A percentile compares a stretch with the other conserved stretches of the same genome.
Conservation (phyloP, 2,797 vertebrate species). For the Streptopelia turtur region DNA sequence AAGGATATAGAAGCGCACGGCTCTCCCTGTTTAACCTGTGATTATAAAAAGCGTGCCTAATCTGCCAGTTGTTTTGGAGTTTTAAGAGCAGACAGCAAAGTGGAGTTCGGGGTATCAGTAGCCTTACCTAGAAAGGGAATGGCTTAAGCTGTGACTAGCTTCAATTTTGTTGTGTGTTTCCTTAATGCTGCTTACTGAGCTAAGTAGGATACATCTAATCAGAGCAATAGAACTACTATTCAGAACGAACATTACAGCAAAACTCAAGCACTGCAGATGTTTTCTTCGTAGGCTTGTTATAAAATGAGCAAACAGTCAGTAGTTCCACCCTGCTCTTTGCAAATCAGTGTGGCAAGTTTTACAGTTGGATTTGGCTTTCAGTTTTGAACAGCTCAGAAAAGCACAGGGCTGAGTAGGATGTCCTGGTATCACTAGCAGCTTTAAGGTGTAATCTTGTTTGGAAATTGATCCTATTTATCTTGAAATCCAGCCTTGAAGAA, state of each 20-base stretch:
- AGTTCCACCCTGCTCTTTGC: not conserved
- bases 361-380: not conserved
- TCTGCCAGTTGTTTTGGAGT: not conserved
- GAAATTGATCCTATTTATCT: not conserved
- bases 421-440: conserved; percentile 1
- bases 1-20: not conserved
- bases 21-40: not conserved
- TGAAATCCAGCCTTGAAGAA: not conserved
- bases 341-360: not conserved
- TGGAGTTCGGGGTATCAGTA: not conserved
- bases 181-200: not conserved
- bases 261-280: not conserved
- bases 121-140: not conserved
- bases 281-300: not conserved
- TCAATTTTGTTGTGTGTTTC: not conserved
- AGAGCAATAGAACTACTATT: not conserved
- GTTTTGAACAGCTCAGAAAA: not conserved
- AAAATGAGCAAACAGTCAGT: not conserved
- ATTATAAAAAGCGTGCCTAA: too few relatives aligned
- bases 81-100: not conserved
- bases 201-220: not conserved
- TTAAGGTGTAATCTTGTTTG: conserved; percentile 26
- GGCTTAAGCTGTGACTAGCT: not conserved
- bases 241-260: not conserved
- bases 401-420: not conserved